Evolutionary conservation across 2,888 invertebrate genomes (phyloP).

Genomic region (Panopea generosa): DNA sequence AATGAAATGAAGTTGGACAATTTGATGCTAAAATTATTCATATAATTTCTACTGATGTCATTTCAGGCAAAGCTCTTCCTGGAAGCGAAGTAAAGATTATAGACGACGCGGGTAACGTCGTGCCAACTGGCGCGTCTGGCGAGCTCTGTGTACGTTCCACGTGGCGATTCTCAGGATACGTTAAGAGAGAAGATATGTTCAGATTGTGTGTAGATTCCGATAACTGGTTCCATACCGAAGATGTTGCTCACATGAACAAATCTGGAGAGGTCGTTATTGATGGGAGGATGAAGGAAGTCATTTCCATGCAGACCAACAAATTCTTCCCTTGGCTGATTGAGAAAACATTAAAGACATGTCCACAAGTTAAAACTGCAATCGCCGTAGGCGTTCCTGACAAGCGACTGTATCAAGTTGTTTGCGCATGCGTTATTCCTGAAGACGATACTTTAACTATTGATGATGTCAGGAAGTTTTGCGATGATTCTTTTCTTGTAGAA

Average conservation of each 20-base stretch:
- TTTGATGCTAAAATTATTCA: too few relatives aligned
- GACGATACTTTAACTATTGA: conserved; percentile 13
- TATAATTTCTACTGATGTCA: too few relatives aligned
- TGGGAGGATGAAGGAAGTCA: conserved; percentile 47
- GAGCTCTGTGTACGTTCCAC: conserved; percentile 40
- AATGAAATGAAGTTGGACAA: too few relatives aligned
- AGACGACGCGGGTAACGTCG: conserved; percentile 28
- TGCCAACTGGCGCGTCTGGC: conserved; percentile 29
- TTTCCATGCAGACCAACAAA: conserved; percentile 40
- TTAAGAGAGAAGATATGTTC: conserved; percentile 16
- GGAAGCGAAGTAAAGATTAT: conserved; percentile 52
- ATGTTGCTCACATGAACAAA: conserved; percentile 22
- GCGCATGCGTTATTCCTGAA: too few relatives aligned
- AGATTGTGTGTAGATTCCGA: too few relatives aligned
- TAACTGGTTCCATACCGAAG: conserved; percentile 33
- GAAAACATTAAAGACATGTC: too few relatives aligned
- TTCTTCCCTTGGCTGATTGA: too few relatives aligned
- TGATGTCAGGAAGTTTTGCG: conserved; percentile 41
- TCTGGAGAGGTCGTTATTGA: conserved; percentile 48
- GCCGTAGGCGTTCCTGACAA: conserved; percentile 62
- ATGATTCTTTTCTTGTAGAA: conserved; percentile 35
- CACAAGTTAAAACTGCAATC: conserved; percentile 26
- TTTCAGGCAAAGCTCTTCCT: conserved; percentile 31
- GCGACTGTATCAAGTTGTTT: too few relatives aligned
- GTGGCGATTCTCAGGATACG: conserved; percentile 43